These are phyloP conservation scores for Macrobrachium rosenbergii DNA, from an alignment of 1,140 invertebrate species.

Conservation along the genomic window DNA sequence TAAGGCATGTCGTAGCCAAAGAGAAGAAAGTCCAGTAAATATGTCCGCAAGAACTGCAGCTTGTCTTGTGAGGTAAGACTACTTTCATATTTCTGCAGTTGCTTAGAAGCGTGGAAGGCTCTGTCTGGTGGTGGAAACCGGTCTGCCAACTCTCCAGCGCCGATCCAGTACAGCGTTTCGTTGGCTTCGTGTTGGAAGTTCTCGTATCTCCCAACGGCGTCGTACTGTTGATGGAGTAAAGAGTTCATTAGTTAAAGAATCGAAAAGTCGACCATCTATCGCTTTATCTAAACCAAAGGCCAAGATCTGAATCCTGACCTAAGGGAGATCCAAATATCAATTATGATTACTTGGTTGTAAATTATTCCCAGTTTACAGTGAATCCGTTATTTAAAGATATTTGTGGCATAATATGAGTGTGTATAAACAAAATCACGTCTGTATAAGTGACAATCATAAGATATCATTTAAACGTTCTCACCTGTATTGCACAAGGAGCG, in stretches of 20 bases:
- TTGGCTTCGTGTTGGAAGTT: constrained; percentile 38
- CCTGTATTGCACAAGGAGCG: constrained; percentile 46
- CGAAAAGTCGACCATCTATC: too few species aligned
- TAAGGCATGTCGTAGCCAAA: constrained; percentile 51
- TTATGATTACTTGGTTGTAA: too few species aligned
- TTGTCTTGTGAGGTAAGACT: constrained; percentile 21
- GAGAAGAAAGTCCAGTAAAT: constrained; percentile 46
- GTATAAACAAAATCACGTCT: not conserved
- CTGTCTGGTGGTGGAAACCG: constrained; percentile 28
- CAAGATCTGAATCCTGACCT: too few species aligned
- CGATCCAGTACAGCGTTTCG: constrained; percentile 32
- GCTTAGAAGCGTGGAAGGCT: constrained; percentile 11
- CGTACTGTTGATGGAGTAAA: constrained; percentile 28
- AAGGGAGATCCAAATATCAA: too few species aligned
- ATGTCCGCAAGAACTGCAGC: constrained; percentile 44
- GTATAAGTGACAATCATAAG: not conserved
- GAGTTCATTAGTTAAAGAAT: not conserved
- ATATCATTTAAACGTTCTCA: not conserved
- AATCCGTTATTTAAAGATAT: too few species aligned
- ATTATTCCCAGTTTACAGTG: too few species aligned
- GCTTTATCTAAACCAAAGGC: too few species aligned
- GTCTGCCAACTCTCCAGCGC: constrained; percentile 1
- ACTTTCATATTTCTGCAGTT: not conserved
- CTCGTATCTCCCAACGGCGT: constrained; percentile 41
- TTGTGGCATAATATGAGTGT: not conserved